phyloP scores from a whole-genome alignment of 2,888 invertebrate genomes.

The Coronaproctus castanopsis region DNA sequence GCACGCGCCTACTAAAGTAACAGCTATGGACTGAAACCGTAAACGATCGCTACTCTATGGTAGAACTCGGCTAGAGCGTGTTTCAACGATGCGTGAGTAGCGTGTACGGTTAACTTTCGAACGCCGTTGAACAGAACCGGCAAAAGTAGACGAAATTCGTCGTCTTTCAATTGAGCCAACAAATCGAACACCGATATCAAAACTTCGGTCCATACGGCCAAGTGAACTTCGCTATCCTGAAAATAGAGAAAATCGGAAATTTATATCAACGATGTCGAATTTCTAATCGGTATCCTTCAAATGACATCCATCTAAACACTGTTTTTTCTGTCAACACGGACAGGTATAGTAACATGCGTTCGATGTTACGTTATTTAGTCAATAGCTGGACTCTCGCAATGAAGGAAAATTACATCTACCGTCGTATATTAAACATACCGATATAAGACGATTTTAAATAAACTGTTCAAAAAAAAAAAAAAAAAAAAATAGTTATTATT shows the following conservation, averaged over 20 bases:
- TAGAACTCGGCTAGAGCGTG: constrained; percentile 35
- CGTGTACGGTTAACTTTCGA: constrained; percentile 34
- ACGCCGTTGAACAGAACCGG: constrained; percentile 37
- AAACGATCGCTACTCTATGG: constrained; percentile 31
- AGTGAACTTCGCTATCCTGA: constrained; percentile 62
- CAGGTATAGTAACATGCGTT: no score
- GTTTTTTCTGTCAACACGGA: background rate
- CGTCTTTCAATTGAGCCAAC: constrained; percentile 28
- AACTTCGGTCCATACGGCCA: constrained; percentile 65
- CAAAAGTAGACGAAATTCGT: constrained; percentile 33
- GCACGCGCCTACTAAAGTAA: constrained; percentile 6
- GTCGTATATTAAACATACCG: no score
- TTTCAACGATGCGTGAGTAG: constrained; percentile 33
- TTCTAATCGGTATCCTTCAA: background rate
- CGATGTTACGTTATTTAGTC: no score
- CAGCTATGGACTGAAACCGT: constrained; percentile 27
- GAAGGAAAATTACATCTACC: no score
- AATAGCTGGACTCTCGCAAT: no score
- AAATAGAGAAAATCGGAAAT: background rate
- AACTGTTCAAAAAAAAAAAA: no score
- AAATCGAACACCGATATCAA: constrained; percentile 68
- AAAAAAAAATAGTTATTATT: no score
- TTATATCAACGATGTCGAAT: background rate
- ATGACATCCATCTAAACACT: background rate
- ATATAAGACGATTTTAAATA: no score